Evolutionary conservation across 2,888 invertebrate species (phyloP).

Genomic region (Noctua janthina): DNA sequence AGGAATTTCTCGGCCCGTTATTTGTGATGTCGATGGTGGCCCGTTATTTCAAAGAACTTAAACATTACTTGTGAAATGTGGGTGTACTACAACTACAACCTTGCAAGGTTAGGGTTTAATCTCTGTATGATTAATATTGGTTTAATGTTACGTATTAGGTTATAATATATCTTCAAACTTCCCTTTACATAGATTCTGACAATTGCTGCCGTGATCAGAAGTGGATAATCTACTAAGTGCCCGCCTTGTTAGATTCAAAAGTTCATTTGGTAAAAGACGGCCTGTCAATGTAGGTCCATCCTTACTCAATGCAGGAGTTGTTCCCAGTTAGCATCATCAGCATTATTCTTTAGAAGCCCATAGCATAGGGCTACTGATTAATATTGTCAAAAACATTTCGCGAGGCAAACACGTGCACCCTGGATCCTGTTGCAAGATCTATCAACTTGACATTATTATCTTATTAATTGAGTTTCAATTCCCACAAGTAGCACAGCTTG

Average conservation of each 20-base stretch:
- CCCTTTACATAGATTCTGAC: background rate
- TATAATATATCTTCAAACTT: background rate
- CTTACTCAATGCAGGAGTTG: background rate
- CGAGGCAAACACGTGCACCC: background rate
- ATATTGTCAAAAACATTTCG: background rate
- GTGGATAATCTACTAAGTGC: background rate
- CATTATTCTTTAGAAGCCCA: slow-evolving; percentile 5
- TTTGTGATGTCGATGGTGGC: background rate
- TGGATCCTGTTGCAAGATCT: background rate
- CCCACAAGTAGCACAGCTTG: background rate
- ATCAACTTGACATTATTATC: background rate
- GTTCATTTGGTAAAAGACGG: background rate
- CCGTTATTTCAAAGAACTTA: background rate
- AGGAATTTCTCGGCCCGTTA: background rate
- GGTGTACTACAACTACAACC: background rate
- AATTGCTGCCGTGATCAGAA: background rate
- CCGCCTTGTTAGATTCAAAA: background rate
- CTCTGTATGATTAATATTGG: background rate
- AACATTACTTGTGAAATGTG: background rate
- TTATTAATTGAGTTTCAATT: background rate
- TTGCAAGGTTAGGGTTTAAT: background rate
- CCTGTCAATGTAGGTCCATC: background rate
- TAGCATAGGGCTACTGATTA: background rate
- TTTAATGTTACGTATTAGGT: slow-evolving; percentile 3
- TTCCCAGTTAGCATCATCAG: background rate